Evolutionary conservation across 2,888 invertebrate genomes (phyloP).

Genomic region (Catocala nupta): DNA sequence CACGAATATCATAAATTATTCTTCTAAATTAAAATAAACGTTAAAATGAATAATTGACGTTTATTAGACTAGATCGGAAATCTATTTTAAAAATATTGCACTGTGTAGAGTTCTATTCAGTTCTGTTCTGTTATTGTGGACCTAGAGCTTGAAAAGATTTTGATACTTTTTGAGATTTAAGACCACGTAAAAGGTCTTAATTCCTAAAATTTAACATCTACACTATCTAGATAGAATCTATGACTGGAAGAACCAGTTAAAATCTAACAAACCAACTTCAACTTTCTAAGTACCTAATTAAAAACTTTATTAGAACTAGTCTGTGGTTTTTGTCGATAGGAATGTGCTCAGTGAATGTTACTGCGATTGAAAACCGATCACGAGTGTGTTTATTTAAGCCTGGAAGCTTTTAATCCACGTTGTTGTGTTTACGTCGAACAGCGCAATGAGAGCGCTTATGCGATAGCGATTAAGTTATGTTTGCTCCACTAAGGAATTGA

Average conservation of each 20-base stretch:
- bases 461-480: conserved; percentile 38
- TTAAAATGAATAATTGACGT: too few relatives aligned
- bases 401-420: conserved; percentile 41
- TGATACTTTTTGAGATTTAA: too few relatives aligned
- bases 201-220: too few relatives aligned
- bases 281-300: conserved; percentile 47
- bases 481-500: conserved; percentile 28
- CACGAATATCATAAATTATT: too few relatives aligned
- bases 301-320: conserved; percentile 49
- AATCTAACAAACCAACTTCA: not conserved
- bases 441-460: conserved; percentile 40
- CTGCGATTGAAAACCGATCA: conserved; percentile 51
- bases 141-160: too few relatives aligned
- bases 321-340: conserved; percentile 43
- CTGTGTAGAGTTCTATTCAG: too few relatives aligned
- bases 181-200: too few relatives aligned
- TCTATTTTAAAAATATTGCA: too few relatives aligned
- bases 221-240: not conserved
- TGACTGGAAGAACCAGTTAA: not conserved
- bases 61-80: too few relatives aligned
- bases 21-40: too few relatives aligned
- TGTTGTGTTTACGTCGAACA: conserved; percentile 42
- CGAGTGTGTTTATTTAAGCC: conserved; percentile 52
- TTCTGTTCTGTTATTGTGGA: too few relatives aligned
- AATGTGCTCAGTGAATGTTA: conserved; percentile 46